Evolutionary conservation across 2,888 invertebrate genomes (phyloP).

Genomic region (Omphaloscelis lunosa): DNA sequence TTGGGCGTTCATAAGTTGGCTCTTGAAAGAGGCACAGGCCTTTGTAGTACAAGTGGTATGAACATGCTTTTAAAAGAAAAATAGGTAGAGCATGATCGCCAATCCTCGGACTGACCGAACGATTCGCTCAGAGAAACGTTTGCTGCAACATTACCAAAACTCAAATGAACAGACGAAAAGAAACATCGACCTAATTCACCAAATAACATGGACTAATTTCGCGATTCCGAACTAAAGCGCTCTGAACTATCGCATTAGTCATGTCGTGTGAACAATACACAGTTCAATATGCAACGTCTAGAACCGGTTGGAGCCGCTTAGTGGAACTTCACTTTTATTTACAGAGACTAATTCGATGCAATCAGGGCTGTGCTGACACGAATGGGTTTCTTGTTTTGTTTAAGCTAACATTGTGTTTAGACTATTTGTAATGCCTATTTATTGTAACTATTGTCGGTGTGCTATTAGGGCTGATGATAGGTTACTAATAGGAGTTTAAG

Average conservation of each 20-base stretch:
- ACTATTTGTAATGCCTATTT: too few species aligned
- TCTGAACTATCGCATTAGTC: constrained; percentile 43
- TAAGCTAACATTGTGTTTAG: constrained; percentile 2
- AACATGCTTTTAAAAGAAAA: background rate
- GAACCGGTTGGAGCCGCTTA: constrained; percentile 64
- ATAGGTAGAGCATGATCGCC: background rate
- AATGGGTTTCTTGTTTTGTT: constrained; percentile 13
- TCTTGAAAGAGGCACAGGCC: background rate
- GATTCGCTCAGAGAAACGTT: background rate
- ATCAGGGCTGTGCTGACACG: constrained; percentile 61
- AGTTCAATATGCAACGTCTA: constrained; percentile 58
- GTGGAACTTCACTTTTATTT: constrained; percentile 67
- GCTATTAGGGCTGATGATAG: background rate
- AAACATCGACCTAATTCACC: constrained; percentile 24
- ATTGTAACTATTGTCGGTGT: background rate
- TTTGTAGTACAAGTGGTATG: background rate
- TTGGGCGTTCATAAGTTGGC: background rate
- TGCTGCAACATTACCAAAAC: background rate
- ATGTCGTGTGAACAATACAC: constrained; percentile 61
- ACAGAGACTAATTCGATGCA: constrained; percentile 64
- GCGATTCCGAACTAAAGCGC: constrained; percentile 25
- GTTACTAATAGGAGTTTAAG: background rate
- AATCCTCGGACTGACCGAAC: background rate
- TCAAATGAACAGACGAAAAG: background rate
- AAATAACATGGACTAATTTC: constrained; percentile 21